Base-by-base conservation (phyloP, 37 sponge, comb jelly and placozoan species). In the Spongilla lacustris region DNA sequence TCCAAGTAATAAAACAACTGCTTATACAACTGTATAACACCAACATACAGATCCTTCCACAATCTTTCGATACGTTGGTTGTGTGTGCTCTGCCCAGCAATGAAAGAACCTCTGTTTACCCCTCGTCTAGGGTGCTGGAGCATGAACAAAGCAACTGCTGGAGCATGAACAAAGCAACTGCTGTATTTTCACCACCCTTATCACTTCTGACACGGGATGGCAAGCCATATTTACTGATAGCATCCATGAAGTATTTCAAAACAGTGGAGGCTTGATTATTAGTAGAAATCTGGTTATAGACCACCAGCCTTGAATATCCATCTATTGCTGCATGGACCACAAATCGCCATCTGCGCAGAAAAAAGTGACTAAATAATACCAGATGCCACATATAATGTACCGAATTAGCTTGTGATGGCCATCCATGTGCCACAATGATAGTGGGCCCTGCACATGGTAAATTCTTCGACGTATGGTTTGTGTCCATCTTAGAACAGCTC, bases 251-350 rank as follows among this genome's bases (percentile, higher is more conserved):
- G 2, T 32, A 36, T 12, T 34, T 11, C 46, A 86, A 37, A 26
- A 90, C 91, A 19, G 91, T 86, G n/a, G 26, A 33, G 29, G 90
- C 81, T 50, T 68, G 27, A 46, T 90, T 90, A 68, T 90, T 81
- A 13, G 36, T 36, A 12, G 81, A 31, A 32, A 67, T 71, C 24
- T 68, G 36, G 19, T 81, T 68, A 75, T 81, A 90, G 14, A 86
- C 86, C 19, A 76, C 74, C 11, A 85, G 23, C 13, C 91, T 46
- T 22, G 76, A 73, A 35, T 66, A 86, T 32, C 91, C 91, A 90
- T 90, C 90, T 19, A 84, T 74, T 30, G 74, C 80, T 25, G 83
- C 91, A 81, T 90, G 91, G 24, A 86, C 49, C 48, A 90, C 91
- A 28, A 86, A 29, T 72, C 87, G 80, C 91, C 91, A 90, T 35